Evolutionary conservation across 2,113 vertebrate species (phyloP), one percentile per base, ranked within the genome.

Genomic region (Maccullochella peelii): DNA sequence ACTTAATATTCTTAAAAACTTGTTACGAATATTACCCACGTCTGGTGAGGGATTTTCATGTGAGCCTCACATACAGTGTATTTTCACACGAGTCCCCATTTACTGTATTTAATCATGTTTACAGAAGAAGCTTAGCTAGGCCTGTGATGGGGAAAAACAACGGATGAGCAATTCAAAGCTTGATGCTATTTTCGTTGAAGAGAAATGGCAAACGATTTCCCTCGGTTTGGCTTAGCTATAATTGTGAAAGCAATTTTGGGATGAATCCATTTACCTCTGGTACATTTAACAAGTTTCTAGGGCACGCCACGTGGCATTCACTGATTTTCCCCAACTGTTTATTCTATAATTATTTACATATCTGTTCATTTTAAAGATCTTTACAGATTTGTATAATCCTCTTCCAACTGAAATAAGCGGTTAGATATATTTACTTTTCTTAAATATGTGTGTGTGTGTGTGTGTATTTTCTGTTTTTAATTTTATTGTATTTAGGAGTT

Each of bases 241-340:
- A 94, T 95, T 93, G 87, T 93, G 91, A 91, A 92, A 91, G 91
- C 93, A 92, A 93, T 94, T 93, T 93, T 94, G 79, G 80, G 77
- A 90, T 87, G 74, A 94, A 95, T 93, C 78, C 86, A 92, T 90
- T 95, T 94, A 91, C 89, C 89, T 88, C 75, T 85, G 79, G 84
- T 92, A 86, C 80, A 89, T 92, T 92, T 88, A 85, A 82, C 82
- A 82, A 85, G 90, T 94, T 95, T 92, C 90, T 91, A 87, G 79
- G 88, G 90, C 90, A 94, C 33, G 90, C 88, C 78, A 58, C 82
- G 80, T 88, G 80, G 52, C 80, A 86, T 90, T 84, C 79, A 85
- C 80, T 82, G 83, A 83, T 84, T 81, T 88, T 38, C 72, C 62
- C 50, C 58, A 69, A 62, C 67, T 74, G 78, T 82, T 90, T 74